Evolutionary conservation across 2,888 invertebrate genomes (phyloP), one percentile per base, ranked within the genome.

Genomic region (Mongoloraphidia duomilia): DNA sequence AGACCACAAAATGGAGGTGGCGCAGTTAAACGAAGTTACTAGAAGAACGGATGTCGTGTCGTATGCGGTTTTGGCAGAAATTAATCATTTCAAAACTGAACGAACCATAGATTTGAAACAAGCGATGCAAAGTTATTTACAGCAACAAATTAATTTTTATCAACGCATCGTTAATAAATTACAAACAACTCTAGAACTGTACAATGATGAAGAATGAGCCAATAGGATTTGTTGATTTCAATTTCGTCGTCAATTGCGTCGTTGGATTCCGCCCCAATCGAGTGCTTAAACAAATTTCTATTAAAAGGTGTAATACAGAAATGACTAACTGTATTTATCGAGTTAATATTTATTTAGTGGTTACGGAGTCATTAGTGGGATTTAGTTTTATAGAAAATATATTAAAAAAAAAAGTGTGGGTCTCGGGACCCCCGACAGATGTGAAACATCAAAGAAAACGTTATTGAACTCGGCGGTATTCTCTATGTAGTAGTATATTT

Each of bases 41-140:
- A 77, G 84, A 56, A 77, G 93, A 59, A 88, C 91, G 1, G 95
- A 97, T 66, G 80, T 91, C 12, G 84, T 96, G 61, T 91, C 94
- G 0, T 95, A 94, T 64, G 84, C 92, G 2, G 79, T 93, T 52
- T 77, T 96, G 65, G 94, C 96, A 48, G 97, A 98, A 74, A 82
- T 96, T 58, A 84, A 85, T 58, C 92, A 96, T 66, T 95, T 97
- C 65, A 91, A 93, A 64, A 69, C 74, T 33, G 92, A 94, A 63
- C 76, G 93, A 56, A 84, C 89, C 42, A 75, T 76, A 39, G 94
- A 97, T 70, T 77, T 93, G 58, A 89, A 86, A 61, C 74, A 76
- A 49, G 83, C 91, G 44, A 86, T 96, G 78, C 86, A 87, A 63
- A 78, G 76, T 53, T 95, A 90, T 65, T 74, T 97, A 50, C 75